These are phyloP conservation scores for Drosophila ambigua DNA, from an alignment of 1,140 invertebrate genomes.

Conservation along the genomic window DNA sequence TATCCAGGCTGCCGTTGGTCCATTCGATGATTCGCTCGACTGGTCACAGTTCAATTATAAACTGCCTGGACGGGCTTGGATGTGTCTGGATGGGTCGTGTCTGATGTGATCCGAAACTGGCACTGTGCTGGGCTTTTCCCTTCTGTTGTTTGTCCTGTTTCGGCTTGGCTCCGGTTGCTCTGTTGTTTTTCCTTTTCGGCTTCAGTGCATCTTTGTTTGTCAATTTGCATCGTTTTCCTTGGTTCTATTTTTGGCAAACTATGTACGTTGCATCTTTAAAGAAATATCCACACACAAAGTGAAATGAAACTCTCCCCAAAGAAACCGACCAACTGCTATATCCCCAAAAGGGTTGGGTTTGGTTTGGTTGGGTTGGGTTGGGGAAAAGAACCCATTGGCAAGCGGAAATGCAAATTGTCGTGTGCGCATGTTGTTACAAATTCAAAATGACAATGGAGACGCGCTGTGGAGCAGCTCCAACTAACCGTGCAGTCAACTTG, in stretches of 20 bases:
- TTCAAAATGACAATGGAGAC: slow-evolving; percentile 70
- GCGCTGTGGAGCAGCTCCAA: slow-evolving; percentile 57
- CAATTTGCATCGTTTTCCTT: slow-evolving; percentile 55
- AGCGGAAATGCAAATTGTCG: slow-evolving; percentile 78
- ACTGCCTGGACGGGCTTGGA: slow-evolving; percentile 28
- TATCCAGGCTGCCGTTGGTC: slow-evolving; percentile 30
- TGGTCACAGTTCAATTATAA: slow-evolving; percentile 77
- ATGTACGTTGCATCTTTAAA: slow-evolving; percentile 55
- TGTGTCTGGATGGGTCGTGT: too few relatives aligned
- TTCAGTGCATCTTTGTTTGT: slow-evolving; percentile 57
- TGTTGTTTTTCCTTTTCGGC: slow-evolving; percentile 59
- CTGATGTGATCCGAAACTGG: too few relatives aligned
- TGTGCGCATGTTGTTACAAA: slow-evolving; percentile 78
- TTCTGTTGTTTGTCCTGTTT: slow-evolving; percentile 17
- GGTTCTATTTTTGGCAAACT: slow-evolving; percentile 44
- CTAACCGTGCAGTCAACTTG: slow-evolving; percentile 64
- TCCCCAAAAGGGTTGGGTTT: slow-evolving; percentile 16
- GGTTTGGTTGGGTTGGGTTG: slow-evolving; percentile 2
- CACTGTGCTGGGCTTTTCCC: too few relatives aligned
- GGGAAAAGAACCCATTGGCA: slow-evolving; percentile 64
- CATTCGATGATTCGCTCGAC: slow-evolving; percentile 73
- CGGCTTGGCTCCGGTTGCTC: slow-evolving; percentile 15
- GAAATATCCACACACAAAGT: slow-evolving; percentile 55
- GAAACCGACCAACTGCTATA: slow-evolving; percentile 47
- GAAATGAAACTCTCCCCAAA: slow-evolving; percentile 61